Evolutionary conservation across 2,797 vertebrate genomes (phyloP).

Genomic region (Adrianichthys oophorus): DNA sequence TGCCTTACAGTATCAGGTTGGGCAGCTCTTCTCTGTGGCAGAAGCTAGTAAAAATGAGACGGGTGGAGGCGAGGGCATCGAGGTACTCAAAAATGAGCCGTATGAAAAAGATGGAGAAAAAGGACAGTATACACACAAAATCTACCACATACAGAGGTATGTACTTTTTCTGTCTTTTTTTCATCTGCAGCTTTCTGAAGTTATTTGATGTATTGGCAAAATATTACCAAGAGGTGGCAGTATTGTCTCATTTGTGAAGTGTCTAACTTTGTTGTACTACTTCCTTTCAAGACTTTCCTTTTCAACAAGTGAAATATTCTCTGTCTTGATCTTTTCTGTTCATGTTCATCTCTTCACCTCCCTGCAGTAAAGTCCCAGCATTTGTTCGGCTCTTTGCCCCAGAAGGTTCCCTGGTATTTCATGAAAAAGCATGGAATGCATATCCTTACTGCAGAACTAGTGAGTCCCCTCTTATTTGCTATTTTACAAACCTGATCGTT

Average conservation of each 20-base stretch:
- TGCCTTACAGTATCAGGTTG: slow-evolving; percentile 89
- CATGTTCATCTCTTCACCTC: neutral
- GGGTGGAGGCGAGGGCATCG: slow-evolving; percentile 92
- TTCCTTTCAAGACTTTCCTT: slow-evolving; percentile 6
- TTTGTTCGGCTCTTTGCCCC: slow-evolving; percentile 90
- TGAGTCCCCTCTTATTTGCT: slow-evolving; percentile 66
- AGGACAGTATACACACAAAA: slow-evolving; percentile 94
- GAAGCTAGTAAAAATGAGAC: slow-evolving; percentile 98
- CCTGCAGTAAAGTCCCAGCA: slow-evolving; percentile 87
- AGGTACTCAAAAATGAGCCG: slow-evolving; percentile 92
- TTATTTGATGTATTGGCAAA: slow-evolving; percentile 29
- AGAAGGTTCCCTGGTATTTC: slow-evolving; percentile 88
- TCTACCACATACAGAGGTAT: slow-evolving; percentile 84
- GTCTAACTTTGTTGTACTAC: neutral
- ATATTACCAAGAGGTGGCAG: slow-evolving; percentile 59
- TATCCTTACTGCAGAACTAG: slow-evolving; percentile 96
- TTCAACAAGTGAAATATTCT: slow-evolving; percentile 5
- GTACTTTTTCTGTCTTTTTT: neutral
- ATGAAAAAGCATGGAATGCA: slow-evolving; percentile 95
- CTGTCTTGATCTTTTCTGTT: slow-evolving; percentile 10
- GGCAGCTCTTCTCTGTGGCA: slow-evolving; percentile 93
- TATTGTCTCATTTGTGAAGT: slow-evolving; percentile 32
- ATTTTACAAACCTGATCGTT: neutral
- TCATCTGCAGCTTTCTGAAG: neutral
- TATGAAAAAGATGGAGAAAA: slow-evolving; percentile 90